A percentile compares a stretch with the other conserved stretches of the same genome.
phyloP scores from a whole-genome alignment of 2,888 invertebrate genomes.

The Lepidocyrtinus sp. region DNA sequence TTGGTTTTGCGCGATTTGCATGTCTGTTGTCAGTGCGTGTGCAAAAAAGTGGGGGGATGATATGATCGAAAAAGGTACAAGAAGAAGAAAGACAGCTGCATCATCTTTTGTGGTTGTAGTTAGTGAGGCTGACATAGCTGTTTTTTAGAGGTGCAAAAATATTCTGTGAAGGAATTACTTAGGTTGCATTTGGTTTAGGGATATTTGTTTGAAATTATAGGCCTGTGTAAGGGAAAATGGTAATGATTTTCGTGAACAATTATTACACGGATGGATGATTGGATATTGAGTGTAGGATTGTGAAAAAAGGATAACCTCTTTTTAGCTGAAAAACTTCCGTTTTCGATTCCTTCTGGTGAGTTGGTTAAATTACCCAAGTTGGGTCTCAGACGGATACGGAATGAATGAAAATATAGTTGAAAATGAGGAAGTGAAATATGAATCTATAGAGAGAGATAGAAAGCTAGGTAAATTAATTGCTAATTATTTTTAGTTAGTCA shows the following conservation, averaged over 20 bases:
- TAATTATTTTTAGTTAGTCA: too few relatives aligned
- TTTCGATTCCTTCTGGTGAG: neutral
- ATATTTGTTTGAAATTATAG: neutral
- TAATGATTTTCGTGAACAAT: neutral
- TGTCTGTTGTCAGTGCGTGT: conserved; percentile 1
- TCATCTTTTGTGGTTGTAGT: neutral
- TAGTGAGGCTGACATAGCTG: neutral
- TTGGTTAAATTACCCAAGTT: too few relatives aligned
- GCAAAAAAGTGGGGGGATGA: neutral
- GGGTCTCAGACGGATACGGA: too few relatives aligned
- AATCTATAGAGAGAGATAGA: too few relatives aligned
- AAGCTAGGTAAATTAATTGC: too few relatives aligned
- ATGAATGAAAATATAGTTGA: too few relatives aligned
- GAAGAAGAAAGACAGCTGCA: conserved; percentile 34
- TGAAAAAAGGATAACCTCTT: too few relatives aligned
- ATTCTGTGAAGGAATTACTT: too few relatives aligned
- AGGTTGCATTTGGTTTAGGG: too few relatives aligned
- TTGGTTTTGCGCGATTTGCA: neutral
- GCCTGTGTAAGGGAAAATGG: neutral
- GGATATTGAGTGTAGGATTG: too few relatives aligned
- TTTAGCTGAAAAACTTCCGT: neutral
- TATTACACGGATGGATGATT: neutral
- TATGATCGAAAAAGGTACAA: conserved; percentile 10
- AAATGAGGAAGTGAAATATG: too few relatives aligned
- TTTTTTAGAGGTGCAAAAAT: neutral